Conservation (phyloP, 2,113 vertebrate genomes). For the Caranx ignobilis region DNA sequence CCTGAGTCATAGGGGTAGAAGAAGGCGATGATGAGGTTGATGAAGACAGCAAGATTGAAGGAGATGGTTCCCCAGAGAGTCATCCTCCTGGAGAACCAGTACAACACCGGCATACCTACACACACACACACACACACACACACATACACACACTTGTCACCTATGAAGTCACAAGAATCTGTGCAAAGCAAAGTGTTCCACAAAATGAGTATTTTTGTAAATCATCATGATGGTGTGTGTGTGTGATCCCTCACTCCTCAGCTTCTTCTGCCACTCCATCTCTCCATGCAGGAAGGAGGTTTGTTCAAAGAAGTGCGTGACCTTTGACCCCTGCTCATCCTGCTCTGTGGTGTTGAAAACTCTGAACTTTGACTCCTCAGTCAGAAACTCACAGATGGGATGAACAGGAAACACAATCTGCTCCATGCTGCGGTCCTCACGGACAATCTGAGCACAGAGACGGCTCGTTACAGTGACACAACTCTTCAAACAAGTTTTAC, state of each 20-base stretch:
- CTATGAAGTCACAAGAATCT: too few relatives aligned
- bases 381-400: conserved; percentile 95
- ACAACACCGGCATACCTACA: conserved; percentile 94
- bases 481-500: too few relatives aligned
- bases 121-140: conserved; percentile 17
- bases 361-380: conserved; percentile 92
- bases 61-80: conserved; percentile 97
- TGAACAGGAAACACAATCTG: conserved; percentile 98
- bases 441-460: conserved; percentile 88
- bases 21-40: conserved; percentile 99
- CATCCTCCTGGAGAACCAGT: conserved; percentile 98
- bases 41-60: conserved; percentile 97
- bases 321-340: conserved; percentile 98
- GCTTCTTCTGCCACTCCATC: conserved; percentile 99
- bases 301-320: conserved; percentile 97
- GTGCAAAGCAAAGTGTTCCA: too few relatives aligned
- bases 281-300: conserved; percentile 96
- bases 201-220: too few relatives aligned
- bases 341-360: conserved; percentile 97
- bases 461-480: background rate
- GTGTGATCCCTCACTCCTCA: conserved; percentile 88
- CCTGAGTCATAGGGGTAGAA: conserved; percentile 94
- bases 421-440: conserved; percentile 98
- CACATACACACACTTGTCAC: background rate
- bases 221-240: background rate